These are phyloP conservation scores for Diacarnus erythraeanus DNA, from an alignment of 37 sponge, comb jelly and placozoan species.

Conservation along the genomic window DNA sequence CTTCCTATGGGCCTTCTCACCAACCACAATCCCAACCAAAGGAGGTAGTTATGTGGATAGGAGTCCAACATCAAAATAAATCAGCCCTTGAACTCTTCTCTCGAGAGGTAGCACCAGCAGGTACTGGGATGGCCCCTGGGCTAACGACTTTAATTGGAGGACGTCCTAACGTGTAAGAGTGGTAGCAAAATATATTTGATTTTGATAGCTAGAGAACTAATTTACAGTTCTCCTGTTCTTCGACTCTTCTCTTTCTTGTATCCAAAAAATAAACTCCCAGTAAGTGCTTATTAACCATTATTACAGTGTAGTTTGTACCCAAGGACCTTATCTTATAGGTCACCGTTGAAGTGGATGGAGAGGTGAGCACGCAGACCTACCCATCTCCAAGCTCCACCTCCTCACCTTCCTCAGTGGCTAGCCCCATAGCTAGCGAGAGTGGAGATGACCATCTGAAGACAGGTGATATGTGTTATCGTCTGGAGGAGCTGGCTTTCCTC, in stretches of 20 bases:
- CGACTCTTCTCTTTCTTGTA: slow-evolving; percentile 80
- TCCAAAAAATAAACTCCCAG: slow-evolving; percentile 73
- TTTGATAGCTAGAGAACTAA: no score
- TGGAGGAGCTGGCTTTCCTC: slow-evolving; percentile 87
- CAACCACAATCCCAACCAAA: background rate
- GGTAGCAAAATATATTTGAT: slow-evolving; percentile 3
- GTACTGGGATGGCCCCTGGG: slow-evolving; percentile 90
- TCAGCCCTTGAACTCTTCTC: slow-evolving; percentile 83
- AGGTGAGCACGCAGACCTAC: slow-evolving; percentile 8
- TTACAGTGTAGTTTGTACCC: background rate
- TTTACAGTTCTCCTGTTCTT: slow-evolving; percentile 81
- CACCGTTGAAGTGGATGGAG: slow-evolving; percentile 51
- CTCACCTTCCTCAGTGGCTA: background rate
- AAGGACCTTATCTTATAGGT: slow-evolving; percentile 1
- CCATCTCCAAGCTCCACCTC: background rate
- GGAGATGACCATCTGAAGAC: background rate
- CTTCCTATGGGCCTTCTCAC: slow-evolving; percentile 50
- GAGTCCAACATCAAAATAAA: slow-evolving; percentile 77
- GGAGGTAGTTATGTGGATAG: slow-evolving; percentile 87
- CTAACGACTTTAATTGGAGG: slow-evolving; percentile 81
- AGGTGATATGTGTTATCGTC: slow-evolving; percentile 27
- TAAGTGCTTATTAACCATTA: slow-evolving; percentile 28
- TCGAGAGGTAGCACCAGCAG: slow-evolving; percentile 91
- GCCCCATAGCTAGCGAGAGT: background rate
- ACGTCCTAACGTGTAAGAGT: slow-evolving; percentile 82